Base-by-base conservation (phyloP, 2,113 vertebrate genomes). In the Poecile atricapillus region DNA sequence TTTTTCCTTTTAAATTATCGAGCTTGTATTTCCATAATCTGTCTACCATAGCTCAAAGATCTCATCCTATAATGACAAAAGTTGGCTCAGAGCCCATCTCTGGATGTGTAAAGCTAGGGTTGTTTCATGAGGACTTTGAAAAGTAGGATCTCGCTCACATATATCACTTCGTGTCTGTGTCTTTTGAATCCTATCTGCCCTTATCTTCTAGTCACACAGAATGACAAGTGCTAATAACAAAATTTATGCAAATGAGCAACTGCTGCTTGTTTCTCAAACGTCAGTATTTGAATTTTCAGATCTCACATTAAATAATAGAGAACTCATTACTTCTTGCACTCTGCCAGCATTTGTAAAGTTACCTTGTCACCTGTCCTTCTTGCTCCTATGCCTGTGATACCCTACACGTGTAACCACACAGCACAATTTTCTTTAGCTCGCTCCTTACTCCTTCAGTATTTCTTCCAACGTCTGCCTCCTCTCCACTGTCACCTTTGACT, bases 201-300 rank as follows among this genome's bases (percentile, higher is more conserved):
- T 96, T 90, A 55, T 92, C 70, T 95, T 80, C 41, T 70, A 93
- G 62, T 93, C 88, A 85, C 88, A 85, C 41, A 73, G 78, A 90
- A n/a, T 97, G 94, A 96, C 82, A 94, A 96, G 94, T 97, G 94
- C 83, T 96, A 90, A 86, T 96, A 94, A 85, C 75, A 73, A 82
- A 92, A 80, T 69, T 92, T 94, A 94, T 95, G 92, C 63, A 94
- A 94, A 95, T 87, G 50, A 85, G 50, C 75, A 92, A 94, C 82
- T 95, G 88, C 92, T 92, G 41, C 90, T 78, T 96, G 46, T 73
- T 87, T 76, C 75, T 85, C 41, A 79, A 65, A 79, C 17, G 10
- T 59, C 53, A 44, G 65, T 70, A 63, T 88, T 79, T 91, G 53
- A 93, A 79, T 90, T 85, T 93, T 87, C 49, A 33, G 77, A 53